Percentiles rank a stretch among this genome's conserved stretches.
phyloP scores from a whole-genome alignment of 2,888 invertebrate genomes.

The Ornithoptera priamus region DNA sequence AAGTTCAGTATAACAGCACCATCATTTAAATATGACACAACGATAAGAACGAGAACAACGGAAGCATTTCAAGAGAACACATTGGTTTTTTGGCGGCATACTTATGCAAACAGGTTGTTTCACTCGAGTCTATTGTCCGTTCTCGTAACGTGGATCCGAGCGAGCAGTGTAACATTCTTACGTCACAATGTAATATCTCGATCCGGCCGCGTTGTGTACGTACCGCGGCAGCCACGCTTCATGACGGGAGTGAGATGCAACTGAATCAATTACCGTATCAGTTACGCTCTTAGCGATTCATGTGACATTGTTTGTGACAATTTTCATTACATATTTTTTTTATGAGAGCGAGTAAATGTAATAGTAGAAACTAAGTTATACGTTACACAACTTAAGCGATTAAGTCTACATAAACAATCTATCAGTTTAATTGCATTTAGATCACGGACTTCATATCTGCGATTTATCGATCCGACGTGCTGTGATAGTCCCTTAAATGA shows the following conservation, averaged over 20 bases:
- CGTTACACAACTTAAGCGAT: neutral
- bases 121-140: constrained; percentile 31
- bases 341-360: neutral
- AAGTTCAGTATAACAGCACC: constrained; percentile 8
- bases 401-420: neutral
- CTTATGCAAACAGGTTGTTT: constrained; percentile 34
- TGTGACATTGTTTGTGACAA: neutral
- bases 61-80: constrained; percentile 16
- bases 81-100: constrained; percentile 21
- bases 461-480: too few species aligned
- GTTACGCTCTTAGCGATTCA: neutral
- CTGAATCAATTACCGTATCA: neutral
- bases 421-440: too few species aligned
- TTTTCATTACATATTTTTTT: neutral
- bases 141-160: constrained; percentile 26
- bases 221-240: constrained; percentile 6
- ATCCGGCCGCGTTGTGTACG: constrained; percentile 9
- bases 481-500: too few species aligned
- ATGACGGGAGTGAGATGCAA: constrained; percentile 11
- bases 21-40: constrained; percentile 6
- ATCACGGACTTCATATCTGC: too few species aligned
- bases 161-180: constrained; percentile 29
- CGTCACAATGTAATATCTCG: constrained; percentile 25
- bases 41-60: constrained; percentile 14
- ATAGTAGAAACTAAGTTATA: neutral